Evolutionary conservation across 2,888 invertebrate species (phyloP).

Genomic region (Diploptera punctata): DNA sequence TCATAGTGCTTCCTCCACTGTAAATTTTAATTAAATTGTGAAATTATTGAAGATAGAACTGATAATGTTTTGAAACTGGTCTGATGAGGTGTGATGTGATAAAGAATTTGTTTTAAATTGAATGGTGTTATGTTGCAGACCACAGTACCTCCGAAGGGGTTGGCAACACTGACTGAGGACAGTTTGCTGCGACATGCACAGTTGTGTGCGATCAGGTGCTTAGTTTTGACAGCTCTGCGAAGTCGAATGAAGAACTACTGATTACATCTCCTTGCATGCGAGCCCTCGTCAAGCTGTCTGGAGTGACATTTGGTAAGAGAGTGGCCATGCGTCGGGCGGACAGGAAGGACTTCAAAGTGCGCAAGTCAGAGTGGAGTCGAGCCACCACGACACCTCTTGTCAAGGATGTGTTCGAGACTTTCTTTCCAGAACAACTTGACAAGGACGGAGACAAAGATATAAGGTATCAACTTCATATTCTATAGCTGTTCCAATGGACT

Average conservation of each 20-base stretch:
- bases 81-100: no score
- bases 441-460: slow-evolving; percentile 59
- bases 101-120: no score
- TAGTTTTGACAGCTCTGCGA: slow-evolving; percentile 59
- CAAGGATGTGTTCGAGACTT: slow-evolving; percentile 75
- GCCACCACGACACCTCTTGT: slow-evolving; percentile 83
- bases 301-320: slow-evolving; percentile 70
- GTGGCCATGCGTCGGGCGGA: slow-evolving; percentile 61
- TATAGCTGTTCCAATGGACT: no score
- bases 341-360: slow-evolving; percentile 52
- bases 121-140: no score
- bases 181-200: slow-evolving; percentile 77
- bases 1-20: no score
- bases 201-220: slow-evolving; percentile 77
- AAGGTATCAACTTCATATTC: no score
- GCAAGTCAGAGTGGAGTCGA: slow-evolving; percentile 67
- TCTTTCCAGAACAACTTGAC: slow-evolving; percentile 75
- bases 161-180: slow-evolving; percentile 69
- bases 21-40: no score
- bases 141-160: slow-evolving; percentile 58
- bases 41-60: no score
- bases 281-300: slow-evolving; percentile 75
- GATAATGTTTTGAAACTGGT: no score
- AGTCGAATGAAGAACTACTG: slow-evolving; percentile 66
- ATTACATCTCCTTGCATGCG: slow-evolving; percentile 78